Percentiles rank a stretch among this genome's conserved stretches.
phyloP scores from a whole-genome alignment of 1,140 invertebrate genomes.

The Heliothis subflexa region DNA sequence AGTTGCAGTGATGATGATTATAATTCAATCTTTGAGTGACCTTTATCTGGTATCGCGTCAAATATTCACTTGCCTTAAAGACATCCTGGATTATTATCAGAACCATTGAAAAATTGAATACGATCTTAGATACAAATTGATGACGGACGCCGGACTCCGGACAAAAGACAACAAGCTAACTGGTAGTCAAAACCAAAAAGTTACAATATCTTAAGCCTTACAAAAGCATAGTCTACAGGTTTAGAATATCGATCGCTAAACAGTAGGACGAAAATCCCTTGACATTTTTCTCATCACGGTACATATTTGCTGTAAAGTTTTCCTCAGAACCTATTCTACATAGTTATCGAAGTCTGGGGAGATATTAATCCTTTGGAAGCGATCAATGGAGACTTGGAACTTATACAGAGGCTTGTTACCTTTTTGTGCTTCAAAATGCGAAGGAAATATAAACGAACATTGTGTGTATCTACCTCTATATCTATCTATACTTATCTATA shows the following conservation, averaged over 20 bases:
- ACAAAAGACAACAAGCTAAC: too few species aligned
- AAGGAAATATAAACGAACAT: too few species aligned
- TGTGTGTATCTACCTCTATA: too few species aligned
- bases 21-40: too few species aligned
- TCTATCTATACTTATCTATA: too few species aligned
- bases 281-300: constrained; percentile 18
- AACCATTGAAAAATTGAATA: too few species aligned
- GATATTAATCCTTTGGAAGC: constrained; percentile 36
- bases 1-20: too few species aligned
- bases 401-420: background rate
- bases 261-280: background rate
- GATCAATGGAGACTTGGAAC: constrained; percentile 24
- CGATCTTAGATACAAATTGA: too few species aligned
- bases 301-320: constrained; percentile 32
- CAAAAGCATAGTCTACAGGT: background rate
- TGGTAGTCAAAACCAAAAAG: background rate
- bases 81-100: too few species aligned
- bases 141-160: too few species aligned
- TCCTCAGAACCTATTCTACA: constrained; percentile 33
- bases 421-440: background rate
- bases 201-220: background rate
- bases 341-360: constrained; percentile 38
- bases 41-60: too few species aligned
- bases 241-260: background rate
- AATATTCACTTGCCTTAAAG: too few species aligned